Evolutionary conservation across 2,113 vertebrate genomes (phyloP).

Genomic region (Macrotis lagotis): DNA sequence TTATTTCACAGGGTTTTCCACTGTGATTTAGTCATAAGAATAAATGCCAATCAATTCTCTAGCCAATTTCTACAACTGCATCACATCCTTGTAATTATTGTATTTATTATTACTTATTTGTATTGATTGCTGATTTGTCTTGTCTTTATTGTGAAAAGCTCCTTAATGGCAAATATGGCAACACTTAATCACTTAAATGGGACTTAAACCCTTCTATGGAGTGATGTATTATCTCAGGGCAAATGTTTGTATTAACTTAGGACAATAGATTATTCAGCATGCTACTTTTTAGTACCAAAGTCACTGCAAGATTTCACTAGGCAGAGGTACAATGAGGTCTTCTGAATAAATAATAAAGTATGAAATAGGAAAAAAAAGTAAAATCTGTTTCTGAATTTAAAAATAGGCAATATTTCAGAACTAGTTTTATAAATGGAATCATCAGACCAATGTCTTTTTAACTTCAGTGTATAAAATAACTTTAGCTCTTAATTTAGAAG

Average conservation of each 20-base stretch:
- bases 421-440: constrained; percentile 37
- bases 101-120: constrained; percentile 12
- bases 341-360: constrained; percentile 26
- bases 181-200: constrained; percentile 10
- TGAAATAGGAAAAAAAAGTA: constrained; percentile 19
- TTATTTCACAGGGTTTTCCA: neutral
- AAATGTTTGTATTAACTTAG: neutral
- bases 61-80: neutral
- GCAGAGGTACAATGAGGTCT: neutral
- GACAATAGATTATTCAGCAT: neutral
- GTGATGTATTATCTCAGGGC: neutral
- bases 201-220: neutral
- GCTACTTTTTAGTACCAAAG: neutral
- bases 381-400: constrained; percentile 21
- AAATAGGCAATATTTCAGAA: constrained; percentile 41
- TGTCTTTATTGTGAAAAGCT: constrained; percentile 16
- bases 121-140: neutral
- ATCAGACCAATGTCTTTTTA: constrained; percentile 31
- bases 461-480: constrained; percentile 35
- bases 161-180: neutral
- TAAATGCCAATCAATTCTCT: neutral
- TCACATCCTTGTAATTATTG: neutral
- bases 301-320: neutral
- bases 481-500: constrained; percentile 40
- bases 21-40: neutral